Conservation (phyloP, 2,888 invertebrate species). For the Lasioglossum pauxillum region DNA sequence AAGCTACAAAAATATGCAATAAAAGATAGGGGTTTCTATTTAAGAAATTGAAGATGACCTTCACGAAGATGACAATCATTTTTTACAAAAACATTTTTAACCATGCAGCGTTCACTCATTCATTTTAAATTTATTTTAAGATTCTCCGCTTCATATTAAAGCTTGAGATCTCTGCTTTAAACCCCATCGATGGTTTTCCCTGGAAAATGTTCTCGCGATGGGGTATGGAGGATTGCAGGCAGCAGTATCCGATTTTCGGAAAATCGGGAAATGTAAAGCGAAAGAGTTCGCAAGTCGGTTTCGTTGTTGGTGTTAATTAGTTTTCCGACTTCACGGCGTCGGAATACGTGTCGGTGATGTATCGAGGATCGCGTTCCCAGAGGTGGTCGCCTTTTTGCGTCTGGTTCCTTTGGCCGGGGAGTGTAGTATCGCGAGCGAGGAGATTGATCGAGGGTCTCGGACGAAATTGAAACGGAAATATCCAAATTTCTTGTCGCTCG, state of each 20-base stretch:
- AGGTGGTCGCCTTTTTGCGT: conserved; percentile 10
- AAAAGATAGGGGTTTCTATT: too few relatives aligned
- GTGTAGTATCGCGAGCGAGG: conserved; percentile 13
- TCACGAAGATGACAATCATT: too few relatives aligned
- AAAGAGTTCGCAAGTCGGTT: not conserved
- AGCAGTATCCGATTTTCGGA: not conserved
- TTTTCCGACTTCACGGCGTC: not conserved
- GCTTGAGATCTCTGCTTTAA: not conserved
- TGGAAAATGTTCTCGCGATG: not conserved
- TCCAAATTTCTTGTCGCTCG: conserved; percentile 46
- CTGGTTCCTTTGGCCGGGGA: conserved; percentile 5
- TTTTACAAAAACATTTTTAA: too few relatives aligned
- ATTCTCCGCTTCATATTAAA: not conserved
- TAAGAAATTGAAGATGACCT: too few relatives aligned
- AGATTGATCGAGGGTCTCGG: conserved; percentile 47
- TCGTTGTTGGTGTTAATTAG: not conserved
- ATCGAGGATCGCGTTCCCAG: not conserved
- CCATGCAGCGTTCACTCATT: too few relatives aligned
- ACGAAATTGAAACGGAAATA: conserved; percentile 58
- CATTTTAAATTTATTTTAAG: too few relatives aligned
- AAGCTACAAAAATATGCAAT: too few relatives aligned
- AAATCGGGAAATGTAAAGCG: not conserved
- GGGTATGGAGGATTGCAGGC: fast-evolving
- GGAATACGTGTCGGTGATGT: not conserved
- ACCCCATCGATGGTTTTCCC: not conserved